Evolutionary conservation across 2,797 vertebrate genomes (phyloP).

Genomic region (Pampus argenteus): DNA sequence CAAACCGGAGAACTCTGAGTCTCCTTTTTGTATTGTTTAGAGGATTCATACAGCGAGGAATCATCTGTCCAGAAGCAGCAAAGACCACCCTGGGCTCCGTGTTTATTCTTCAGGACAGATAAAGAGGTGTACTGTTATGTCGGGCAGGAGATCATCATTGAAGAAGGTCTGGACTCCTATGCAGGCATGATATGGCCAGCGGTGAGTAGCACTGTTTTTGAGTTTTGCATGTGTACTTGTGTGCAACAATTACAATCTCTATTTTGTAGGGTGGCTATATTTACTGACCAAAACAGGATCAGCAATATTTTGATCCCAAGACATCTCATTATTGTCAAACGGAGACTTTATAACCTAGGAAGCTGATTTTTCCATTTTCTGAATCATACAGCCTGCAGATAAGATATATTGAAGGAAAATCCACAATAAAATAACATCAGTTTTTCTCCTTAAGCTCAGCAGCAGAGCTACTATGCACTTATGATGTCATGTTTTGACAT

Average conservation of each 20-base stretch:
- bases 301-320: neutral
- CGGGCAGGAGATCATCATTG: conserved; percentile 87
- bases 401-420: no score
- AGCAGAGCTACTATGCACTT: no score
- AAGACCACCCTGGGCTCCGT: conserved; percentile 80
- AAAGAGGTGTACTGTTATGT: conserved; percentile 86
- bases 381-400: no score
- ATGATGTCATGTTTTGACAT: no score
- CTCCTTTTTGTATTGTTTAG: conserved; percentile 34
- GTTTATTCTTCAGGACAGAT: conserved; percentile 74
- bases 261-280: neutral
- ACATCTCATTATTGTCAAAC: no score
- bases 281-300: neutral
- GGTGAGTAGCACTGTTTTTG: conserved; percentile 78
- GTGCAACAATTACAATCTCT: neutral
- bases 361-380: no score
- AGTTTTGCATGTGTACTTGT: neutral
- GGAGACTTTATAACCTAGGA: no score
- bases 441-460: no score
- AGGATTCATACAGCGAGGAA: conserved; percentile 27
- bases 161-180: conserved; percentile 88
- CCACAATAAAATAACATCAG: no score
- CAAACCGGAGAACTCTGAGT: neutral
- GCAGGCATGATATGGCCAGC: conserved; percentile 91
- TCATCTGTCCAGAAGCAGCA: neutral